Evolutionary conservation across 2,797 vertebrate species (phyloP).

Genomic region (Sebastes miniatus): DNA sequence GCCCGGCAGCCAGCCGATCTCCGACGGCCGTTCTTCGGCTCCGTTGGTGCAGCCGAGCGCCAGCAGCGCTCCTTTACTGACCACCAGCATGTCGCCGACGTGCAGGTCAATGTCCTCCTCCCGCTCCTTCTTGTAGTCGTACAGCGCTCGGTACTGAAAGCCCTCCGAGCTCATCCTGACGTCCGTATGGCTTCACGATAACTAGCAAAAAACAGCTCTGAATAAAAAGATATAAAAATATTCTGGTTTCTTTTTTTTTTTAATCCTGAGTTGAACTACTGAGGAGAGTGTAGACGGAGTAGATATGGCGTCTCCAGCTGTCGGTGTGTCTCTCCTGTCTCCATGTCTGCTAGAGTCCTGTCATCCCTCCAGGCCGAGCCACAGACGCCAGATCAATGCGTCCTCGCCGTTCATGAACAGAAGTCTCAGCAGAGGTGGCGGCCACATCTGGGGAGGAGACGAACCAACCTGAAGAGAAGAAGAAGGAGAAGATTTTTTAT

Average conservation of each 20-base stretch:
- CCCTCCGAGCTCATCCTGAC: constrained; percentile 88
- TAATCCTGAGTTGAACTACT: constrained; percentile 50
- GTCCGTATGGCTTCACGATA: constrained; percentile 39
- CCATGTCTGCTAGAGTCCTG: constrained; percentile 61
- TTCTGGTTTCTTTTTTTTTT: not conserved
- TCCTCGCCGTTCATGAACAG: constrained; percentile 61
- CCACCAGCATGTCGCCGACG: constrained; percentile 88
- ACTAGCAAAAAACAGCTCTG: constrained; percentile 22
- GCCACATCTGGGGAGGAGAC: constrained; percentile 66
- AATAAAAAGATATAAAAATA: constrained; percentile 45
- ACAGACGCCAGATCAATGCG: constrained; percentile 16
- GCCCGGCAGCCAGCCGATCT: constrained; percentile 92
- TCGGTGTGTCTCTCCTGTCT: constrained; percentile 61
- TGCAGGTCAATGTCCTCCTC: constrained; percentile 93
- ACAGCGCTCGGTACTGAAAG: constrained; percentile 91
- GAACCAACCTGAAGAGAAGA: constrained; percentile 23
- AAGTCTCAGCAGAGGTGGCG: constrained; percentile 54
- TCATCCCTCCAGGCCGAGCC: constrained; percentile 67
- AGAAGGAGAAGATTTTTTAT: not conserved
- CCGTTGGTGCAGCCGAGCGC: constrained; percentile 86
- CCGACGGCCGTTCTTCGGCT: constrained; percentile 88
- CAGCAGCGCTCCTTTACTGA: constrained; percentile 88
- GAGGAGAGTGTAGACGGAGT: constrained; percentile 15
- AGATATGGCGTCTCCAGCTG: constrained; percentile 28
- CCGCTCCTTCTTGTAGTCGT: constrained; percentile 91